phyloP scores from a whole-genome alignment of 1,140 invertebrate species.

The Drosophila nikananu region DNA sequence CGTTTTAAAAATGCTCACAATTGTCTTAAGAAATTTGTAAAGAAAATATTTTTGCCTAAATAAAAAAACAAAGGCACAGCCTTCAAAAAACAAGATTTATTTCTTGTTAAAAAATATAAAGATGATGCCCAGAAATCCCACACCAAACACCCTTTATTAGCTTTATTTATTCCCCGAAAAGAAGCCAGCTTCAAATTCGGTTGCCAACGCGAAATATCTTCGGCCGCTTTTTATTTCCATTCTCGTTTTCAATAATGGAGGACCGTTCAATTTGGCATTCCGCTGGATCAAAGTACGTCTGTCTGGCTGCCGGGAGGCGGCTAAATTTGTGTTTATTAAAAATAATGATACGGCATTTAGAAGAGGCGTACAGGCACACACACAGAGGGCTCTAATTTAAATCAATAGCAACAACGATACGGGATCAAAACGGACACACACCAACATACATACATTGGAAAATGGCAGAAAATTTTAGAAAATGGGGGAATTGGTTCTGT shows the following conservation, averaged over 20 bases:
- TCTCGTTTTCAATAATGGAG: slow-evolving; percentile 16
- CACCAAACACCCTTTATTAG: slow-evolving; percentile 29
- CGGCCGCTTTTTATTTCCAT: background rate
- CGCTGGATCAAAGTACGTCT: slow-evolving; percentile 51
- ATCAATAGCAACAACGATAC: slow-evolving; percentile 22
- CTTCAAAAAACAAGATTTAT: no score
- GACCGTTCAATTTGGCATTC: slow-evolving; percentile 27
- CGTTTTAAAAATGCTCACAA: background rate
- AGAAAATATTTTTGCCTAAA: background rate
- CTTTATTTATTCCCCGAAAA: slow-evolving; percentile 38
- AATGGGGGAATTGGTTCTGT: slow-evolving; percentile 3
- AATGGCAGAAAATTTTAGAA: slow-evolving; percentile 3
- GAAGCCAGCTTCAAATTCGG: slow-evolving; percentile 9
- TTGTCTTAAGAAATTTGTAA: background rate
- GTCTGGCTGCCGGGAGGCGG: background rate
- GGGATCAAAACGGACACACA: background rate
- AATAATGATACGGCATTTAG: slow-evolving; percentile 53
- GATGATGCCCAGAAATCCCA: background rate
- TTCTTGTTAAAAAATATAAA: slow-evolving; percentile 8
- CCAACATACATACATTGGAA: background rate
- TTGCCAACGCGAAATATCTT: slow-evolving; percentile 38
- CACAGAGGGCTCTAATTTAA: slow-evolving; percentile 16
- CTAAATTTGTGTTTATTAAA: slow-evolving; percentile 53
- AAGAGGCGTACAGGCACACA: background rate
- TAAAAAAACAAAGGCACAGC: no score